Conservation (phyloP, 2,888 invertebrate genomes). For the Pilophorus perplexus region DNA sequence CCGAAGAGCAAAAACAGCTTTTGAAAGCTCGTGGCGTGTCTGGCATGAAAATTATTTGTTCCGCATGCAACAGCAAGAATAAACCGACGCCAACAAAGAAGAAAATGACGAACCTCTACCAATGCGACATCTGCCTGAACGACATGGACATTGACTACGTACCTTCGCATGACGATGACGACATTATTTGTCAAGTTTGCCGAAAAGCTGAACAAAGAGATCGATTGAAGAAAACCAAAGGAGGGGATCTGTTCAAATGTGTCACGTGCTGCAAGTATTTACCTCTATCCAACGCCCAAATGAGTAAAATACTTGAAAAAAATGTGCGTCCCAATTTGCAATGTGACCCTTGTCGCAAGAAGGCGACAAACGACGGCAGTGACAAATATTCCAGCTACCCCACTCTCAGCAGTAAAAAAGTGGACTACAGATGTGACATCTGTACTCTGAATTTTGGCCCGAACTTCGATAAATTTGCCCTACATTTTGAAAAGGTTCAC, state of each 20-base stretch:
- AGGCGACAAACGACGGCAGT: neutral
- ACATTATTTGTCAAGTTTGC: slow-evolving; percentile 8
- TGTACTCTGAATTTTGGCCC: slow-evolving; percentile 14
- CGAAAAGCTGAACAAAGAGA: slow-evolving; percentile 21
- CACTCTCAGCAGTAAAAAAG: slow-evolving; percentile 1
- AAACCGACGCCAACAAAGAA: neutral
- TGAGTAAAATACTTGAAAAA: neutral
- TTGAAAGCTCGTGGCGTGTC: slow-evolving; percentile 17
- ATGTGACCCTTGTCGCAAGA: neutral
- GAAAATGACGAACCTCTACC: slow-evolving; percentile 4
- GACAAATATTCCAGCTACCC: no score
- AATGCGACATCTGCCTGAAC: slow-evolving; percentile 19
- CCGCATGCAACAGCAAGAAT: slow-evolving; percentile 14
- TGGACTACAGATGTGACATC: slow-evolving; percentile 24
- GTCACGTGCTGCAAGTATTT: slow-evolving; percentile 7
- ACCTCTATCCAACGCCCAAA: neutral
- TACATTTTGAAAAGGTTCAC: slow-evolving; percentile 18
- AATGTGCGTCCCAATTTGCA: slow-evolving; percentile 4
- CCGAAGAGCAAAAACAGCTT: slow-evolving; percentile 21
- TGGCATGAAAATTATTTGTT: slow-evolving; percentile 23
- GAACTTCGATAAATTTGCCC: slow-evolving; percentile 14
- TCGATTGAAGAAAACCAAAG: neutral
- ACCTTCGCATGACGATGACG: slow-evolving; percentile 14
- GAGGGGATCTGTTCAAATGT: no score
- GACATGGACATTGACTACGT: slow-evolving; percentile 17